phyloP scores from a whole-genome alignment of 2,888 invertebrate species.

The Polia nebulosa region DNA sequence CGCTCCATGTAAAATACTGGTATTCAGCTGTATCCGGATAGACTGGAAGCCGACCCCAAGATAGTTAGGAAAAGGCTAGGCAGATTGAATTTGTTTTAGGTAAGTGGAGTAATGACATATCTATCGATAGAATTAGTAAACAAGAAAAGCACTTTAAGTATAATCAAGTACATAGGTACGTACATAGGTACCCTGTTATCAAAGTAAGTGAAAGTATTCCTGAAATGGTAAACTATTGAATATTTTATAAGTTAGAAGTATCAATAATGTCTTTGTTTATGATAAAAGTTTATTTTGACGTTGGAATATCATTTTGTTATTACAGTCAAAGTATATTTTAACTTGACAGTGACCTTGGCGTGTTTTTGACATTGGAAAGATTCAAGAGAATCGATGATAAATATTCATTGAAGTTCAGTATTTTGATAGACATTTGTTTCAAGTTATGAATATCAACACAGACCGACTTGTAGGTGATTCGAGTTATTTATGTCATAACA shows the following conservation, averaged over 20 bases:
- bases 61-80: no score
- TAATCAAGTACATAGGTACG: slow-evolving; percentile 3
- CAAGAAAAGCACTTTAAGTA: not conserved
- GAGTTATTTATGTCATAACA: no score
- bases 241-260: slow-evolving; percentile 44
- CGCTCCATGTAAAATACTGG: no score
- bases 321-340: slow-evolving; percentile 23
- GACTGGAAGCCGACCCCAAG: no score
- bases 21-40: no score
- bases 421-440: slow-evolving; percentile 18
- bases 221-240: slow-evolving; percentile 17
- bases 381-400: not conserved
- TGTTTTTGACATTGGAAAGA: not conserved
- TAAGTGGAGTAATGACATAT: no score
- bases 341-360: slow-evolving; percentile 6
- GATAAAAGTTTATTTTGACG: slow-evolving; percentile 28
- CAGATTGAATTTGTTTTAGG: no score
- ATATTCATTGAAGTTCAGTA: not conserved
- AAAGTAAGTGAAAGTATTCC: slow-evolving; percentile 12
- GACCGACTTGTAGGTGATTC: not conserved
- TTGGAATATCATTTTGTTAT: slow-evolving; percentile 23
- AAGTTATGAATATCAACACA: not conserved
- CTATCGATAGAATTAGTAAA: not conserved
- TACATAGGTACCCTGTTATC: not conserved
- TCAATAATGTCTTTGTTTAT: slow-evolving; percentile 32